Percentiles rank a stretch among this genome's conserved stretches.
Conservation (phyloP, 2,888 invertebrate genomes). For the Deilephila porcellus region DNA sequence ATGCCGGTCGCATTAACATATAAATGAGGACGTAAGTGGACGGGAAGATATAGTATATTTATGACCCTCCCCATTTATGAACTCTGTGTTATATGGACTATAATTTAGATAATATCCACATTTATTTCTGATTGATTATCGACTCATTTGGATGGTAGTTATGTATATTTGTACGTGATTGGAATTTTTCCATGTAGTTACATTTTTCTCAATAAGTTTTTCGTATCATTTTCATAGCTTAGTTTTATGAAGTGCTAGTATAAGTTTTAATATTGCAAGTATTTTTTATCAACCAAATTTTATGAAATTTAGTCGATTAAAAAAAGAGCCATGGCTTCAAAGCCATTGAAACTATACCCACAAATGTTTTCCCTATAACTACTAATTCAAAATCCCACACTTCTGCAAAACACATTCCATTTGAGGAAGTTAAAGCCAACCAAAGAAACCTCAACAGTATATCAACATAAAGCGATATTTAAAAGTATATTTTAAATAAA, state of each 20-base stretch:
- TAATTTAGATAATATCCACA: conserved; percentile 49
- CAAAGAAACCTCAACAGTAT: conserved; percentile 58
- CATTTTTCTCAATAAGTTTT: neutral
- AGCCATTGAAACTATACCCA: neutral
- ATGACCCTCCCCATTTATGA: conserved; percentile 61
- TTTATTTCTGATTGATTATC: conserved; percentile 51
- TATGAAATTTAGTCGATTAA: too few species aligned
- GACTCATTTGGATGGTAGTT: conserved; percentile 34
- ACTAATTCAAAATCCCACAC: too few species aligned
- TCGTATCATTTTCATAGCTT: neutral
- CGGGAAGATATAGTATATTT: conserved; percentile 68
- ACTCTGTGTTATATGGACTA: conserved; percentile 60
- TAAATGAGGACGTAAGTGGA: conserved; percentile 84
- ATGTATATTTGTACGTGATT: conserved; percentile 14
- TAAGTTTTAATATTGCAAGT: too few species aligned
- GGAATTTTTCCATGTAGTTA: neutral
- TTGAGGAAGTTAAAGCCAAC: conserved; percentile 14
- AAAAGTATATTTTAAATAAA: conserved; percentile 76
- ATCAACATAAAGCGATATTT: conserved; percentile 69
- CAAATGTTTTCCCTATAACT: neutral
- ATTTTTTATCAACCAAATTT: too few species aligned
- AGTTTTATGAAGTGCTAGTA: neutral
- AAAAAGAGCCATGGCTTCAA: neutral
- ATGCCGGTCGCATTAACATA: conserved; percentile 80
- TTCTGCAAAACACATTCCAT: neutral